Conservation (phyloP, 2,888 invertebrate species). For the Thera britannica region DNA sequence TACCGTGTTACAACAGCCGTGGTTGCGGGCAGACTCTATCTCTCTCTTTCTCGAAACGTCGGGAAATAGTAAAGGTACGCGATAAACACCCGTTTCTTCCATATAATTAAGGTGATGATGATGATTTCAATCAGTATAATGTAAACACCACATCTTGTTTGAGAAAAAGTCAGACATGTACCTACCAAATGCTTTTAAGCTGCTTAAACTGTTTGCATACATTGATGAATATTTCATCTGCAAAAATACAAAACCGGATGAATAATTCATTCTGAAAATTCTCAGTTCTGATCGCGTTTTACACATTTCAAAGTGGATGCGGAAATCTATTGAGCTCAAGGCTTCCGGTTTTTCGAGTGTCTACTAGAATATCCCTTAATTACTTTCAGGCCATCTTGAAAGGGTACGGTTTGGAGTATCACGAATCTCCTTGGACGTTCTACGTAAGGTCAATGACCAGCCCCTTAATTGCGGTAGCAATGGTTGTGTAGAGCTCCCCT, state of each 20-base stretch:
- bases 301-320: constrained; percentile 22
- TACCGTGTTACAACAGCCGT: too few species aligned
- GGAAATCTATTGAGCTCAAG: constrained; percentile 29
- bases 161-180: too few species aligned
- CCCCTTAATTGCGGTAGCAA: too few species aligned
- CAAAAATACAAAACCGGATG: constrained; percentile 6
- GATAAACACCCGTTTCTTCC: too few species aligned
- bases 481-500: too few species aligned
- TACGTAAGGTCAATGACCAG: not conserved
- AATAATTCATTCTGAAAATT: constrained; percentile 23
- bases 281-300: constrained; percentile 24
- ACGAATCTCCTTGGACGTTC: not conserved
- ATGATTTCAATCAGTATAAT: too few species aligned
- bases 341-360: constrained; percentile 30
- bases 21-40: too few species aligned
- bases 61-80: too few species aligned
- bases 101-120: too few species aligned
- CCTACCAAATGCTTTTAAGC: too few species aligned
- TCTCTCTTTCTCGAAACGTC: too few species aligned
- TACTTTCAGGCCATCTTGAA: not conserved
- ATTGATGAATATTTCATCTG: not conserved
- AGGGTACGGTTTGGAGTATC: not conserved
- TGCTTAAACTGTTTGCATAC: not conserved
- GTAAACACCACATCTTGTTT: too few species aligned
- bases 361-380: constrained; percentile 20